phyloP scores from a whole-genome alignment of 2,888 invertebrate species.

The Poecilus cupreus region DNA sequence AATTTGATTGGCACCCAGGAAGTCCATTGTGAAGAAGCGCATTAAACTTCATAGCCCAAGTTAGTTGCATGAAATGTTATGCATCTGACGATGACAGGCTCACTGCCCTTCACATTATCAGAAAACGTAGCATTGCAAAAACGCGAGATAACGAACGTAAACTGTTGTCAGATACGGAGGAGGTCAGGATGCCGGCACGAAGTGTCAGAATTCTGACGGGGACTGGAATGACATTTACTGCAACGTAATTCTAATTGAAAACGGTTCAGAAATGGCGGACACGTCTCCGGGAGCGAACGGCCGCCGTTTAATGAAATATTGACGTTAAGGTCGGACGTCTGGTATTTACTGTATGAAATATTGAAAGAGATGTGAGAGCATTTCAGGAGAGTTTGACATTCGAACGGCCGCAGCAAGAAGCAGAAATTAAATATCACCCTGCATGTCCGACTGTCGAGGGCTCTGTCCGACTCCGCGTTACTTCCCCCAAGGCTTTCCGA shows the following conservation, averaged over 20 bases:
- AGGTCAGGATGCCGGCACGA: constrained; percentile 22
- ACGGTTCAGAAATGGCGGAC: constrained; percentile 59
- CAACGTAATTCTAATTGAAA: constrained; percentile 59
- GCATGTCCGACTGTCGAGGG: constrained; percentile 16
- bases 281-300: constrained; percentile 43
- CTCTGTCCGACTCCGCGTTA: not conserved
- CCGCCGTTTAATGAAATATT: constrained; percentile 59
- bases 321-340: constrained; percentile 60
- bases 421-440: constrained; percentile 57
- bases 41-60: not conserved
- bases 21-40: not conserved
- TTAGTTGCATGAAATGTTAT: constrained; percentile 17
- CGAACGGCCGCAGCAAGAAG: constrained; percentile 51
- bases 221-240: constrained; percentile 53
- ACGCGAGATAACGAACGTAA: not conserved
- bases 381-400: constrained; percentile 58
- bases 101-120: not conserved
- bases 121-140: not conserved
- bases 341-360: constrained; percentile 60
- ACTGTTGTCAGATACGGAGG: not conserved
- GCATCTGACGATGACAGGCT: not conserved
- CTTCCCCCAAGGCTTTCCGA: not conserved
- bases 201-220: constrained; percentile 34
- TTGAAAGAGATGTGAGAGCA: constrained; percentile 59
- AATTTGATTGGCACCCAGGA: not conserved